Evolutionary conservation across 2,888 invertebrate species (phyloP).

Genomic region (Agriotes lineatus): DNA sequence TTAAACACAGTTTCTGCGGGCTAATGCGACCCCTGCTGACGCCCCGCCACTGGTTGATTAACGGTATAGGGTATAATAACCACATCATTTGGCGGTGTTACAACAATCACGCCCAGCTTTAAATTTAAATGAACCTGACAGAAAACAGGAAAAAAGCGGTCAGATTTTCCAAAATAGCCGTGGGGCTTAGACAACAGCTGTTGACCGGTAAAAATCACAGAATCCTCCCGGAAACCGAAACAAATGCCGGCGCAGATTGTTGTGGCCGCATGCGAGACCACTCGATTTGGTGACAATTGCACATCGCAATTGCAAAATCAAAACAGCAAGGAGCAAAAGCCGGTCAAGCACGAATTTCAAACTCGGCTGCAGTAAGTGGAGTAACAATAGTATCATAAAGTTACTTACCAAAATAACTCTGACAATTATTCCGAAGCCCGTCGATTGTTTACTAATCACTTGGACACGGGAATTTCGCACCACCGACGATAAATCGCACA

Average conservation of each 20-base stretch:
- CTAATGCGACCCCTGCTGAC: neutral
- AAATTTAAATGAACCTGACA: no score
- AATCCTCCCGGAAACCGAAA: no score
- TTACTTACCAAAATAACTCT: slow-evolving; percentile 14
- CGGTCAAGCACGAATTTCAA: slow-evolving; percentile 10
- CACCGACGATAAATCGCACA: neutral
- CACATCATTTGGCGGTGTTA: no score
- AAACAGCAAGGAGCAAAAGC: neutral
- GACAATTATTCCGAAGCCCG: slow-evolving; percentile 3
- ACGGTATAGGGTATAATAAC: neutral
- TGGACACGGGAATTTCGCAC: neutral
- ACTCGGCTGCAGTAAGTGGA: neutral
- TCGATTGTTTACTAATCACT: neutral
- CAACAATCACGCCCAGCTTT: no score
- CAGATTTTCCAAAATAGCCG: no score
- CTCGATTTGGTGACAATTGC: no score
- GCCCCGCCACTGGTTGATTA: neutral
- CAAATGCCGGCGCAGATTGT: no score
- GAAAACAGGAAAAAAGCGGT: no score
- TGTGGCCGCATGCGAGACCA: no score
- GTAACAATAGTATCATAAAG: slow-evolving; percentile 1
- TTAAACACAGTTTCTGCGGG: no score
- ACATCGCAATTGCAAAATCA: neutral
- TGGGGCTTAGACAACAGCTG: neutral
- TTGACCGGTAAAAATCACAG: no score